These are phyloP conservation scores for Varanus salvator DNA, from an alignment of 2,113 vertebrate genomes.

Conservation along the genomic window DNA sequence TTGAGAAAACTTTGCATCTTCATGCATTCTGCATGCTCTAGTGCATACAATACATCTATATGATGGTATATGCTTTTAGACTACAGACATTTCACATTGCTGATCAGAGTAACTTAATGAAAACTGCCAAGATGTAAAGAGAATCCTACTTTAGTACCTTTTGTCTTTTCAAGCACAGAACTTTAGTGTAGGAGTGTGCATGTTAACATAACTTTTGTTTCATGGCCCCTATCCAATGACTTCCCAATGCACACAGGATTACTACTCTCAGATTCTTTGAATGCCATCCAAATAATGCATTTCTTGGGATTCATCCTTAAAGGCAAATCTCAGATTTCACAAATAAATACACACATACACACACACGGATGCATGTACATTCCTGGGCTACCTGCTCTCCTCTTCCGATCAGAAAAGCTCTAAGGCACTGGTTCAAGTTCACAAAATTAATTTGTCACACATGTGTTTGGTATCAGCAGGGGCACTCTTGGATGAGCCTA, in stretches of 20 bases:
- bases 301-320: slow-evolving; percentile 40
- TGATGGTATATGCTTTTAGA: neutral
- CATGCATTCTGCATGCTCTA: neutral
- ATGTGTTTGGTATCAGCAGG: slow-evolving; percentile 9
- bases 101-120: neutral
- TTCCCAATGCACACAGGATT: slow-evolving; percentile 17
- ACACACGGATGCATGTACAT: neutral
- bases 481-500: slow-evolving; percentile 49
- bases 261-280: slow-evolving; percentile 32
- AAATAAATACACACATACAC: neutral
- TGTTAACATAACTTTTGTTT: slow-evolving; percentile 9
- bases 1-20: neutral
- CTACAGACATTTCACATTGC: neutral
- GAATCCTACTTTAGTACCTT: neutral
- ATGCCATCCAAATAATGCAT: slow-evolving; percentile 28
- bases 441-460: slow-evolving; percentile 41
- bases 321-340: neutral
- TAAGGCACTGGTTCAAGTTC: slow-evolving; percentile 16
- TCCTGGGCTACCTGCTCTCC: slow-evolving; percentile 6
- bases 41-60: neutral
- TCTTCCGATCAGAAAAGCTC: slow-evolving; percentile 9
- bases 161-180: too few relatives aligned
- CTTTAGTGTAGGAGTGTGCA: neutral
- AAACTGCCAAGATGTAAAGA: neutral
- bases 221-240: slow-evolving; percentile 24